Evolutionary conservation across 2,113 vertebrate species (phyloP).

Genomic region (Proteles cristata): DNA sequence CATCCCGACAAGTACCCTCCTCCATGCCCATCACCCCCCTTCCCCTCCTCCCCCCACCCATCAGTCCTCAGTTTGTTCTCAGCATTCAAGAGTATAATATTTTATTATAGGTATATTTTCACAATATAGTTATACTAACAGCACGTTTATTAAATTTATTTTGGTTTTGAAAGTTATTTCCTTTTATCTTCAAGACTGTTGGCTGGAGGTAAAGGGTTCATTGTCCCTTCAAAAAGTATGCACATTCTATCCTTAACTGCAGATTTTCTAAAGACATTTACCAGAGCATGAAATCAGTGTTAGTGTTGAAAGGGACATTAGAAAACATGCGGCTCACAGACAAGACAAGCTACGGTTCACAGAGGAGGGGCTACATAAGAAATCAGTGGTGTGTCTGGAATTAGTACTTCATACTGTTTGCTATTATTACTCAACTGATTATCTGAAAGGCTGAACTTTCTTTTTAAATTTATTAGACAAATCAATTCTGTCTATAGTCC

Average conservation of each 20-base stretch:
- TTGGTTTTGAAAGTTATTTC: constrained; percentile 7
- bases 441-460: neutral
- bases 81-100: neutral
- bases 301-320: neutral
- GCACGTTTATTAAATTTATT: neutral
- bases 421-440: neutral
- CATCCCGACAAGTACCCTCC: too few relatives aligned
- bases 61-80: too few relatives aligned
- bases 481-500: neutral
- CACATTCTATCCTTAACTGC: neutral
- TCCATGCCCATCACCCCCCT: too few relatives aligned
- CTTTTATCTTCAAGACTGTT: neutral
- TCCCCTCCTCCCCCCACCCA: too few relatives aligned
- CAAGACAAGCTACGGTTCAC: neutral
- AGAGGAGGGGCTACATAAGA: neutral
- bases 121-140: neutral
- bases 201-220: neutral
- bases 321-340: neutral
- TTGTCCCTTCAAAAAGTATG: neutral
- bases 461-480: neutral
- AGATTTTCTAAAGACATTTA: constrained; percentile 1
- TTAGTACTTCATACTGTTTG: neutral
- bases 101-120: neutral
- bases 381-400: neutral
- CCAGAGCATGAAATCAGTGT: neutral